phyloP scores from a whole-genome alignment of 1,140 invertebrate species.

The Teleopsis dalmanni region DNA sequence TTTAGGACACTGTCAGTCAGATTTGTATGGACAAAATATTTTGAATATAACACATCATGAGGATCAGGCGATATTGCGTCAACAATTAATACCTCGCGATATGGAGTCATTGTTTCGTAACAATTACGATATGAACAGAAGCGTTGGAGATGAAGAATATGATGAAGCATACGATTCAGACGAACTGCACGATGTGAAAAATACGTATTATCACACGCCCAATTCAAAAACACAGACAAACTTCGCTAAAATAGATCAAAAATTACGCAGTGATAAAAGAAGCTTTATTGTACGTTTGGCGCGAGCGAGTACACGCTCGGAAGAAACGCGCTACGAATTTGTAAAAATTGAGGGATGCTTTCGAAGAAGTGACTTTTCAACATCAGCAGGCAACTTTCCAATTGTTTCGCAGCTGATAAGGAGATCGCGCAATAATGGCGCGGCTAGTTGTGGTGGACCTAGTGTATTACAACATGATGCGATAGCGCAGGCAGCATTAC shows the following conservation, averaged over 20 bases:
- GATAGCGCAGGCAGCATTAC: slow-evolving; percentile 38
- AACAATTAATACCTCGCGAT: slow-evolving; percentile 55
- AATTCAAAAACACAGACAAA: slow-evolving; percentile 31
- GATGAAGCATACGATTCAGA: slow-evolving; percentile 19
- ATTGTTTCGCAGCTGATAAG: slow-evolving; percentile 48
- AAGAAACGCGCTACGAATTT: slow-evolving; percentile 57
- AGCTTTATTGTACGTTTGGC: slow-evolving; percentile 51
- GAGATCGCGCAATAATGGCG: slow-evolving; percentile 42
- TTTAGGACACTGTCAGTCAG: slow-evolving; percentile 76
- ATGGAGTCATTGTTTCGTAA: slow-evolving; percentile 36
- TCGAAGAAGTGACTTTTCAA: slow-evolving; percentile 47
- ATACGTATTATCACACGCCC: no score
- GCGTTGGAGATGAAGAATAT: slow-evolving; percentile 32
- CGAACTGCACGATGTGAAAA: not conserved
- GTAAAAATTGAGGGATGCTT: slow-evolving; percentile 53
- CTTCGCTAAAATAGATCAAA: slow-evolving; percentile 32
- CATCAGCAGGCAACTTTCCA: slow-evolving; percentile 32
- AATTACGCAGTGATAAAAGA: slow-evolving; percentile 36
- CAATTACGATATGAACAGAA: slow-evolving; percentile 31
- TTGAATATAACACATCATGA: slow-evolving; percentile 68
- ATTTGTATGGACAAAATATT: slow-evolving; percentile 77
- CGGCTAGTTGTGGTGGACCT: slow-evolving; percentile 30
- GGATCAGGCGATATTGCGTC: slow-evolving; percentile 62
- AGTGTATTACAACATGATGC: slow-evolving; percentile 34
- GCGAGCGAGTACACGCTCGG: slow-evolving; percentile 54